Evolutionary conservation across 2,888 invertebrate species (phyloP), one percentile per base, ranked within the genome.

Genomic region (Thysanoteuthis rhombus): DNA sequence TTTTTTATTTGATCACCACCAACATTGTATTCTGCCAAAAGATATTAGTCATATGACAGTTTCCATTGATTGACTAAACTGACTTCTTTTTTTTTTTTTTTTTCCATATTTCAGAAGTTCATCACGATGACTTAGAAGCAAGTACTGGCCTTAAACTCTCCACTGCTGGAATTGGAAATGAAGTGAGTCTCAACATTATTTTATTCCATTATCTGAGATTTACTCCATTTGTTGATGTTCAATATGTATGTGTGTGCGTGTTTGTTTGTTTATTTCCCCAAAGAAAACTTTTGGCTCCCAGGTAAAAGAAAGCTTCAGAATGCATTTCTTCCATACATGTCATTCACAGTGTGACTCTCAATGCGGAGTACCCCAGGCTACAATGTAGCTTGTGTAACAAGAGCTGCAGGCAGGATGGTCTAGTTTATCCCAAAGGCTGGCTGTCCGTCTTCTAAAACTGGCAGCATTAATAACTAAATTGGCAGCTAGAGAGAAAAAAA

Each of bases 141-240:
- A 38, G 25, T 45, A 92, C 92, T 42, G 92, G 92, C 36, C 92
- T 92, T 36, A 39, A 92, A 92, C 52, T 92, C 36, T 47, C 52
- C 38, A 47, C 92, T 42, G 92, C 92, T 47, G 92, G 92, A 22
- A 92, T 92, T 8, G 92, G 92, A 92, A 92, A 92, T 92, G 92
- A 92, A 36, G 92, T 92, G 39, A 92, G 92, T 45, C 25, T 45
- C 39, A n/a, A 90, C 25, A 36, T 90, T 90, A 16, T 40, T 28
- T 90, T 75, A 75, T 75, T 36, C 75, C 22, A n/a, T 75, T 75
- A n/a, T n/a, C 75, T 36, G 22, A 75, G 75, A 75, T 3, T 36
- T 75, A 1, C 2, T 36, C 16, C 25, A 52, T 52, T 52, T 52
- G 52, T 28, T 90, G 40, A 38, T 32, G 90, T 28, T 32, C 39